Evolutionary conservation across 1,140 invertebrate species (phyloP).

Genomic region (Penaeus japonicus): DNA sequence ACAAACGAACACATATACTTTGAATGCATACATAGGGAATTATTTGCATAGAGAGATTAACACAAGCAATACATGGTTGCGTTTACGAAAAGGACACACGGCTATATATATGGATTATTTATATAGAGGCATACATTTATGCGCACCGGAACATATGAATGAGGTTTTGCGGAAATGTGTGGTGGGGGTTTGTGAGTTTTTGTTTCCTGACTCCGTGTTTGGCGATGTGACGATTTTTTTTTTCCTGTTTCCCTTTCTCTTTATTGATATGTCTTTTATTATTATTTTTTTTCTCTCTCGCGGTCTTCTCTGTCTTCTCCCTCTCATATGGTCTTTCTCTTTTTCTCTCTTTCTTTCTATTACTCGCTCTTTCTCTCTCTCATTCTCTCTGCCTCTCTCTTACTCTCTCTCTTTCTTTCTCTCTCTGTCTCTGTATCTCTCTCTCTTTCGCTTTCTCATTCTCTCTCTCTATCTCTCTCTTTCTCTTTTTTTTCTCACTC

Average conservation of each 20-base stretch:
- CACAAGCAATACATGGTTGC: neutral
- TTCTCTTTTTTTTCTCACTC: too few relatives aligned
- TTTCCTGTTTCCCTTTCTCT: neutral
- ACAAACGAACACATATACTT: neutral
- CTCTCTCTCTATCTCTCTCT: too few relatives aligned
- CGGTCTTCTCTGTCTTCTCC: too few relatives aligned
- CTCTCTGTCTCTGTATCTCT: too few relatives aligned
- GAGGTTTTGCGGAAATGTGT: neutral
- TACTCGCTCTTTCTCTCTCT: too few relatives aligned
- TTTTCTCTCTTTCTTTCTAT: too few relatives aligned
- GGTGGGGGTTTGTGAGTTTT: neutral
- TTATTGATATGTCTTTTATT: conserved; percentile 1
- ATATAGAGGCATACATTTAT: conserved; percentile 2
- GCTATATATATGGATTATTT: neutral
- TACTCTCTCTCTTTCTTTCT: too few relatives aligned
- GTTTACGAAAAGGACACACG: neutral
- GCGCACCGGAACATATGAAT: neutral
- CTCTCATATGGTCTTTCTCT: neutral
- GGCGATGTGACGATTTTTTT: neutral
- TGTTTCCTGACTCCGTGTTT: neutral
- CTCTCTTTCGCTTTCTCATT: too few relatives aligned
- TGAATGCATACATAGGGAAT: neutral
- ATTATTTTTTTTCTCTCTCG: neutral
- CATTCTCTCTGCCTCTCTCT: too few relatives aligned
- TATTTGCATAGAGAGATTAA: neutral